Evolutionary conservation across 2,888 invertebrate species (phyloP).

Genomic region (Melinaea marsaeus): DNA sequence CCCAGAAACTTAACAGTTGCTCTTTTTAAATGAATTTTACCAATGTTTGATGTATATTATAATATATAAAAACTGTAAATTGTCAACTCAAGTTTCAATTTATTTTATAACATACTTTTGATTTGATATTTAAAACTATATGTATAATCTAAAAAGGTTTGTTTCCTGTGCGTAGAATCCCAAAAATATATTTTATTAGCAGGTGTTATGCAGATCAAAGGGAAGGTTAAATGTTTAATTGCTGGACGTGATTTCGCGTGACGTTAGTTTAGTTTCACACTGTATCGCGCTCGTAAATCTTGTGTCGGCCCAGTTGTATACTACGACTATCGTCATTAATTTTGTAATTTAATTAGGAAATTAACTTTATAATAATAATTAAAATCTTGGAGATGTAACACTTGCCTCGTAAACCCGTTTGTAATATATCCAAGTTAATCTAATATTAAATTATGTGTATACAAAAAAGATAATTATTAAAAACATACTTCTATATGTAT

Average conservation of each 20-base stretch:
- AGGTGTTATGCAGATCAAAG: background rate
- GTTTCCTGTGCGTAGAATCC: too few species aligned
- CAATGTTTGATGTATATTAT: too few species aligned
- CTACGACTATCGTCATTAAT: background rate
- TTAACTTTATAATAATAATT: background rate
- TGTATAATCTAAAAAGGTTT: background rate
- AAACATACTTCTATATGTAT: too few species aligned
- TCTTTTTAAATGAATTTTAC: too few species aligned
- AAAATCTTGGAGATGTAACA: background rate
- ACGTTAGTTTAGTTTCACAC: background rate
- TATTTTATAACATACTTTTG: too few species aligned
- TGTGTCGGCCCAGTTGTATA: conserved; percentile 2
- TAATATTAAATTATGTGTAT: too few species aligned
- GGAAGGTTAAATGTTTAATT: conserved; percentile 1
- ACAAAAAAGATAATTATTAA: too few species aligned
- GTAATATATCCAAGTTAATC: conserved; percentile 19
- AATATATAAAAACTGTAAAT: too few species aligned
- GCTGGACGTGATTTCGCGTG: background rate
- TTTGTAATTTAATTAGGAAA: background rate
- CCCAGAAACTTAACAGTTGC: too few species aligned
- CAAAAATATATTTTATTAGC: too few species aligned
- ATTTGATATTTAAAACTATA: too few species aligned
- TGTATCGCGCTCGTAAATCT: background rate
- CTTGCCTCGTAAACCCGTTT: conserved; percentile 18
- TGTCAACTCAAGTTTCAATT: too few species aligned